Percentiles rank a stretch among this genome's conserved stretches.
phyloP scores from a whole-genome alignment of 2,113 vertebrate species.

The Neogobius melanostomus region DNA sequence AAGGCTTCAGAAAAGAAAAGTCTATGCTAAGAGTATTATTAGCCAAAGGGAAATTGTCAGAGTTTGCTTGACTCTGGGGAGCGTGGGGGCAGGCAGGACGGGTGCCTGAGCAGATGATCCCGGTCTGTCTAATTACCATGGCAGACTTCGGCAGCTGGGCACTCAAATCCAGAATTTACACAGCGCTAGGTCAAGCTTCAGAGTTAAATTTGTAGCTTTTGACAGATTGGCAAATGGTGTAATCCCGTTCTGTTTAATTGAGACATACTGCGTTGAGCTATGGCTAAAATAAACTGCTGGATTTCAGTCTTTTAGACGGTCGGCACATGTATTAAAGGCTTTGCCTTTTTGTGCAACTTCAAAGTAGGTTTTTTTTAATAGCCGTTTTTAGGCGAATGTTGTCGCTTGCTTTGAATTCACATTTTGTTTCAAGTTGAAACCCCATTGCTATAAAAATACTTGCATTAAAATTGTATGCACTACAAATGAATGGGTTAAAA shows the following conservation, averaged over 20 bases:
- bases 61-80: not conserved
- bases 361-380: no score
- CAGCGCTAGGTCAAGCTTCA: not conserved
- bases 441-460: no score
- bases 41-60: constrained; percentile 3
- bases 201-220: constrained; percentile 1
- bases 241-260: not conserved
- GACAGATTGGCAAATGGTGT: not conserved
- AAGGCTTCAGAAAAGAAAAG: not conserved
- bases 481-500: no score
- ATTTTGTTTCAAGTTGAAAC: no score
- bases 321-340: no score
- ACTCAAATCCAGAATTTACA: not conserved
- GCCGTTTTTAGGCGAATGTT: no score
- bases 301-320: no score
- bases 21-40: not conserved
- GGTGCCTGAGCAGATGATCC: not conserved
- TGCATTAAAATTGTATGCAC: no score
- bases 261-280: not conserved
- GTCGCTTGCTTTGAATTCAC: no score
- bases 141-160: not conserved
- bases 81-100: not conserved
- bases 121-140: constrained; percentile 2
- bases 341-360: no score
- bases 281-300: not conserved